Evolutionary conservation across 2,113 vertebrate species (phyloP).

Genomic region (Elephantulus edwardii): DNA sequence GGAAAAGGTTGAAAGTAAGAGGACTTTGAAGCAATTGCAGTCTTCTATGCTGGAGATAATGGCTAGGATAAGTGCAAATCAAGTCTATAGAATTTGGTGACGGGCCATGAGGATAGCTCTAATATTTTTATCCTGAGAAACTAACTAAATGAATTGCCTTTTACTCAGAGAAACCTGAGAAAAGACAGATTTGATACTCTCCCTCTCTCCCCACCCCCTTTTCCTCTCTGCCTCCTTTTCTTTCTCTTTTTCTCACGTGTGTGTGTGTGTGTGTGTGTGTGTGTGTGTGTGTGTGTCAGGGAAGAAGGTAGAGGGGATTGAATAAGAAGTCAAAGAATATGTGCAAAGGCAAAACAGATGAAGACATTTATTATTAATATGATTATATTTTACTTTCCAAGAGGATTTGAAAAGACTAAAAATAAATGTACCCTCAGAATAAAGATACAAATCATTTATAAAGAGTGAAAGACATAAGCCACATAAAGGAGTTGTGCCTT

Average conservation of each 20-base stretch:
- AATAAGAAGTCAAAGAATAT: not conserved
- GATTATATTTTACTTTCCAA: conserved; percentile 45
- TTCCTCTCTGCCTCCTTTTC: too few species aligned
- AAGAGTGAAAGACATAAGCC: conserved; percentile 10
- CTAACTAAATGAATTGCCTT: not conserved
- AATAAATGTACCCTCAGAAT: conserved; percentile 25
- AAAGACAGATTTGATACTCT: not conserved
- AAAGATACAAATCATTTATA: conserved; percentile 45
- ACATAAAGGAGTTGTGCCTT: not conserved
- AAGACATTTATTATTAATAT: conserved; percentile 49
- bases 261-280: too few species aligned
- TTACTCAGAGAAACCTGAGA: not conserved
- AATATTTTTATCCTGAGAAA: not conserved
- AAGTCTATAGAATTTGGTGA: not conserved
- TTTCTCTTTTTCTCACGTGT: too few species aligned
- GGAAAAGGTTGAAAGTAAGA: not conserved
- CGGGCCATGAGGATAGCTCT: not conserved
- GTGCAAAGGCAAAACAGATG: conserved; percentile 25
- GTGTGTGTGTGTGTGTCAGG: too few species aligned
- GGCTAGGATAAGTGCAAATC: not conserved
- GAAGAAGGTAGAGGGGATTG: not conserved
- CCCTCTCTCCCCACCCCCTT: too few species aligned
- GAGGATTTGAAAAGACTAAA: conserved; percentile 38
- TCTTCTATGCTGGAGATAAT: not conserved
- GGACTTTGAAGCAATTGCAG: not conserved